phyloP scores from a whole-genome alignment of 2,797 vertebrate genomes.

The Acipenser oxyrinchus region DNA sequence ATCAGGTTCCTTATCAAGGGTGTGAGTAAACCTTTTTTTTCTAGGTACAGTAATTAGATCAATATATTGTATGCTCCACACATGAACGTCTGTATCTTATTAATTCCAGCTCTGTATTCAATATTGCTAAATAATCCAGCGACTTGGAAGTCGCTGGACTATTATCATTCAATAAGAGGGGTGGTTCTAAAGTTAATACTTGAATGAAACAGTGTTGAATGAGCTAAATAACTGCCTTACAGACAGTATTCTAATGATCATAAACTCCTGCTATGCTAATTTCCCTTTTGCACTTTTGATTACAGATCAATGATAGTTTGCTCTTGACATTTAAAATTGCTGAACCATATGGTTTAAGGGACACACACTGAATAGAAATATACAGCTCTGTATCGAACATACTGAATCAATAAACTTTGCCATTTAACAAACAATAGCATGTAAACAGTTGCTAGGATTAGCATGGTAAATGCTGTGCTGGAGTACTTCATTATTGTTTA shows the following conservation, averaged over 20 bases:
- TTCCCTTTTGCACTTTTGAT: slow-evolving; percentile 81
- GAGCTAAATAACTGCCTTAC: slow-evolving; percentile 69
- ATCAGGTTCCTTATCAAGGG: slow-evolving; percentile 34
- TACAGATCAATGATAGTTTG: slow-evolving; percentile 88
- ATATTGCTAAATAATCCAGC: slow-evolving; percentile 22
- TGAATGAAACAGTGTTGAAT: slow-evolving; percentile 59
- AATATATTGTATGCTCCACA: slow-evolving; percentile 37
- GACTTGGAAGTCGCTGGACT: slow-evolving; percentile 15
- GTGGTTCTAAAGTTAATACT: slow-evolving; percentile 58
- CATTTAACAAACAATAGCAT: slow-evolving; percentile 81
- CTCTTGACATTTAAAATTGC: slow-evolving; percentile 80
- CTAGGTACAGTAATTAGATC: slow-evolving; percentile 32
- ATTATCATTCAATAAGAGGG: slow-evolving; percentile 1
- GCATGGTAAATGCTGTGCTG: slow-evolving; percentile 60
- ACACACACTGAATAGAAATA: slow-evolving; percentile 80
- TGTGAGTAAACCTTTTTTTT: slow-evolving; percentile 30
- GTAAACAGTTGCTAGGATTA: slow-evolving; percentile 81
- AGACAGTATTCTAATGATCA: slow-evolving; percentile 66
- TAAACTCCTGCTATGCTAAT: slow-evolving; percentile 79
- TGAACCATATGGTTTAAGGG: slow-evolving; percentile 72
- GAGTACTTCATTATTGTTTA: slow-evolving; percentile 76
- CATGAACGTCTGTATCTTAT: slow-evolving; percentile 44
- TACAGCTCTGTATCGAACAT: slow-evolving; percentile 78
- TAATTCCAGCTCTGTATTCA: slow-evolving; percentile 27
- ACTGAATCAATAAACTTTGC: slow-evolving; percentile 81